Conservation (phyloP, 2,888 invertebrate genomes). For the Plagiodera versicolora region DNA sequence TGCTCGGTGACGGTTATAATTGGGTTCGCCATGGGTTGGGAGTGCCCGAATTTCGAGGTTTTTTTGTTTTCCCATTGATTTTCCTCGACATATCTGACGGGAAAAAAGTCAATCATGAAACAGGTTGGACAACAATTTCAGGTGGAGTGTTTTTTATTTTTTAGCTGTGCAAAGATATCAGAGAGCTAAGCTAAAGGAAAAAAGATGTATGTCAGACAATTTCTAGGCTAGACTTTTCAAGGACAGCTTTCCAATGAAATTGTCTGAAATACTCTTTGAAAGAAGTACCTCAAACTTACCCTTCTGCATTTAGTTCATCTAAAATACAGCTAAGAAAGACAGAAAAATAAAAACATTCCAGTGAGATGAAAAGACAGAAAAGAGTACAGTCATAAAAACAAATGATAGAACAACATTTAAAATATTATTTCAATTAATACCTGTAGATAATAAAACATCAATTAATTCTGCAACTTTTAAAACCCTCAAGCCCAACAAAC, state of each 20-base stretch:
- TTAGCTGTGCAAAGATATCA: slow-evolving; percentile 13
- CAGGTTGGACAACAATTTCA: too few relatives aligned
- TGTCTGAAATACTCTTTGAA: slow-evolving; percentile 28
- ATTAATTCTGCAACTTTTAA: too few relatives aligned
- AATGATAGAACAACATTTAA: slow-evolving; percentile 5
- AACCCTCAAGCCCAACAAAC: too few relatives aligned
- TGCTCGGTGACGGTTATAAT: slow-evolving; percentile 97
- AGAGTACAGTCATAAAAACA: slow-evolving; percentile 15
- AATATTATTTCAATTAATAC: neutral
- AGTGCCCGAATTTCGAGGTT: slow-evolving; percentile 56
- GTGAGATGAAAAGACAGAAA: slow-evolving; percentile 20
- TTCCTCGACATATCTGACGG: slow-evolving; percentile 71
- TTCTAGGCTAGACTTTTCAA: slow-evolving; percentile 7
- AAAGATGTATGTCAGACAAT: slow-evolving; percentile 31
- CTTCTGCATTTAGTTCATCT: slow-evolving; percentile 78
- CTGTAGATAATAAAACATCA: neutral
- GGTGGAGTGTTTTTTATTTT: too few relatives aligned
- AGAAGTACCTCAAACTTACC: slow-evolving; percentile 66
- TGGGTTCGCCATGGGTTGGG: slow-evolving; percentile 80
- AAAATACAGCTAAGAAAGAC: slow-evolving; percentile 75
- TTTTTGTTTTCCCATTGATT: slow-evolving; percentile 66
- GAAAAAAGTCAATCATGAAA: too few relatives aligned
- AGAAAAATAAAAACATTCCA: slow-evolving; percentile 40
- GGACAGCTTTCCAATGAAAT: too few relatives aligned
- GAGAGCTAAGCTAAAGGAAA: slow-evolving; percentile 17